Evolutionary conservation across 2,797 vertebrate genomes (phyloP), one percentile per base, ranked within the genome.

Genomic region (Triplophysa yarkandensis): DNA sequence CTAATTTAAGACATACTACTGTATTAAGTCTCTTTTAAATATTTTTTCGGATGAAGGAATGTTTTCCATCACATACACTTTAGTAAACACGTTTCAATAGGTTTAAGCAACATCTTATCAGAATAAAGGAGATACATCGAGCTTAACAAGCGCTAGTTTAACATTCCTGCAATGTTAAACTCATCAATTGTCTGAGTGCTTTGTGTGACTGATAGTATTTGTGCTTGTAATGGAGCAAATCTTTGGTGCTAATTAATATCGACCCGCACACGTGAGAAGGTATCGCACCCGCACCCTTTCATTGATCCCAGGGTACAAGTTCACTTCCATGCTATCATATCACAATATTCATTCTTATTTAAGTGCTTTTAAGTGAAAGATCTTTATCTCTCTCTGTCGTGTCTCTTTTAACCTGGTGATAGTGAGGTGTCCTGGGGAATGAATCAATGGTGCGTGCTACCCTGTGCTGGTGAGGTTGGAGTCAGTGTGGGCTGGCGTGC

Each of bases 181-280:
- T 28, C 30, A 57, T 60, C 2, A 76, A 68, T 76, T 67, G 74
- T 76, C 61, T 68, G 60, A 32, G 50, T 70, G 55, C 52, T 64
- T 57, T 69, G 57, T 65, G 34, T 62, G 64, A 65, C 21, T 44
- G 30, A 61, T 52, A 71, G 72, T 83, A 80, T 79, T 73, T 73
- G 46, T 81, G 76, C 76, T 80, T 77, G 68, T 76, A 19, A 65
- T 58, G 68, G 76, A 80, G 46, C 28, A 57, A 77, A 77, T 70
- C 50, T 71, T 36, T 36, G 48, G 52, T 48, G 50, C 28, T 57
- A 71, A 71, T 65, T 71, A 58, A 71, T 39, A 71, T 65, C 57
- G 75, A 77, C 57, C 13, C 3, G 68, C 23, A 44, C 13, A 17
- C 8, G 14, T 70, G 23, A 71, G 50, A 57, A 28, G 10, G 23